These are phyloP conservation scores for Spicauda simplicius DNA, from an alignment of 2,888 invertebrate species.

Conservation along the genomic window DNA sequence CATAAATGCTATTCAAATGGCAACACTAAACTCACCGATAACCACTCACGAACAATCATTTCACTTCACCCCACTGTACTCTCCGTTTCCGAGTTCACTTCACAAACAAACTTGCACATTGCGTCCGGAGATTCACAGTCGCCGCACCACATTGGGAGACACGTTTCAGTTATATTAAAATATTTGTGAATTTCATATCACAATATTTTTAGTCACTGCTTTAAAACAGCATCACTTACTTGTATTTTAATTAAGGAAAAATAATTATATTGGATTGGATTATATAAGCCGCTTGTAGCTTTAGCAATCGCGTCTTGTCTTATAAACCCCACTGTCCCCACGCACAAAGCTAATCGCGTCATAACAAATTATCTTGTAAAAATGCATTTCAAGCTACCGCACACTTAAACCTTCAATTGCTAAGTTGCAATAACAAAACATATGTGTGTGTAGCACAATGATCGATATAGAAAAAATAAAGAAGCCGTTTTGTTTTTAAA, in stretches of 20 bases:
- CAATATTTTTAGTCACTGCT: not conserved
- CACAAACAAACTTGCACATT: slow-evolving; percentile 57
- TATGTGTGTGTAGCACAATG: no score
- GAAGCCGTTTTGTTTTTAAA: no score
- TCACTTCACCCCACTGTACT: slow-evolving; percentile 17
- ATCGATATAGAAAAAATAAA: no score
- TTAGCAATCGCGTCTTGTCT: no score
- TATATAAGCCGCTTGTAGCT: no score
- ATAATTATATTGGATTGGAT: not conserved
- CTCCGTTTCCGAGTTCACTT: slow-evolving; percentile 39
- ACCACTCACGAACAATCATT: slow-evolving; percentile 41
- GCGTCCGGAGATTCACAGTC: slow-evolving; percentile 40
- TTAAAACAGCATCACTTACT: not conserved
- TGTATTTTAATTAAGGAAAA: not conserved
- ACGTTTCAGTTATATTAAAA: not conserved
- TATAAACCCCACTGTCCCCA: no score
- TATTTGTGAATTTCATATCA: not conserved
- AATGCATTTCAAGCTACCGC: no score
- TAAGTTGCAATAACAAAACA: no score
- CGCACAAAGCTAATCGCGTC: no score
- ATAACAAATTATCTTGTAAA: no score
- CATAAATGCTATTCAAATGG: slow-evolving; percentile 64
- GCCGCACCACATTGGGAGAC: slow-evolving; percentile 44
- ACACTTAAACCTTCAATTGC: no score
- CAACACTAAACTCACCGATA: slow-evolving; percentile 47